phyloP scores from a whole-genome alignment of 2,113 vertebrate genomes.

The Rhinopomastus cyanomelas region DNA sequence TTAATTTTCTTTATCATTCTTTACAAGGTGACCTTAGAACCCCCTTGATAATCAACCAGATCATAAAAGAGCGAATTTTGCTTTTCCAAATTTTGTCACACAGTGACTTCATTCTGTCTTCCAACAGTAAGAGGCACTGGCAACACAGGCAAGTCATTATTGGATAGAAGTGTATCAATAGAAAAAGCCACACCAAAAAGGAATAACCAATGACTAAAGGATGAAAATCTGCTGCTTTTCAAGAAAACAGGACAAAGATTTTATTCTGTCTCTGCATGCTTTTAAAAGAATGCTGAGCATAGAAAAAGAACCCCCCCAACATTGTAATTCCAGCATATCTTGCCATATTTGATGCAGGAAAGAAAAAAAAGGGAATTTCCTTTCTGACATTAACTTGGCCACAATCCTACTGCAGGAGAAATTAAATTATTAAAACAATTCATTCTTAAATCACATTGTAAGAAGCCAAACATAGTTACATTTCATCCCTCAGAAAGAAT shows the following conservation, averaged over 20 bases:
- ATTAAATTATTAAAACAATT: not conserved
- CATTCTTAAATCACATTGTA: not conserved
- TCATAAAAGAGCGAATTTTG: not conserved
- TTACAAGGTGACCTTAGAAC: not conserved
- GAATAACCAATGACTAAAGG: not conserved
- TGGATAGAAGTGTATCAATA: too few species aligned
- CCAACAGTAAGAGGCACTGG: not conserved
- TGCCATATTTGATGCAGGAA: not conserved
- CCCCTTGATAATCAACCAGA: not conserved
- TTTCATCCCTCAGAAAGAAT: not conserved
- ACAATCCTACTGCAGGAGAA: not conserved
- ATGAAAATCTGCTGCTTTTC: not conserved
- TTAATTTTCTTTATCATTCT: not conserved
- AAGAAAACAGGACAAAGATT: not conserved
- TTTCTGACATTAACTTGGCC: not conserved
- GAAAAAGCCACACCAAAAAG: too few species aligned
- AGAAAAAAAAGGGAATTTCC: not conserved
- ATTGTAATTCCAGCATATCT: not conserved
- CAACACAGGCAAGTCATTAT: not conserved
- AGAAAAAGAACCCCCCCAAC: not conserved
- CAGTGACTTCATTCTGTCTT: not conserved
- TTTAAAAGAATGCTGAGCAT: not conserved
- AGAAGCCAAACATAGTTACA: not conserved
- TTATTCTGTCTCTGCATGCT: not conserved
- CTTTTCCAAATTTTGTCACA: not conserved